Evolutionary conservation across 2,797 vertebrate genomes (phyloP), one percentile per base, ranked within the genome.

Genomic region (Gastrophryne carolinensis): DNA sequence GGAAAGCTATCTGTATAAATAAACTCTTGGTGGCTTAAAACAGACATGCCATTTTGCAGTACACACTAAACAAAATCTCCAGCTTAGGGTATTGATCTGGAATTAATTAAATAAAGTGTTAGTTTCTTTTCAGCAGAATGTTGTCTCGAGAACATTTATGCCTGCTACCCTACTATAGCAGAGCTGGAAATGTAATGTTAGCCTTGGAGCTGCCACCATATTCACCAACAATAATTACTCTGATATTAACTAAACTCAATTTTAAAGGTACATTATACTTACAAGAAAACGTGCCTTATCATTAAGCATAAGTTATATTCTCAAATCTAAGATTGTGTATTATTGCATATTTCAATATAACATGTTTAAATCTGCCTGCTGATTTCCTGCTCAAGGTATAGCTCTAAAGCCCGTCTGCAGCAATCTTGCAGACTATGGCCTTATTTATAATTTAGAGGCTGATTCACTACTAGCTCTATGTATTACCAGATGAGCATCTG

Each of bases 1-100:
- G 37, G 13, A 39, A 69, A 29, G 12, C 34, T 24, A 41, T 58
- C 56, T 19, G 13, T 69, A 30, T 39, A 69, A 57, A 41, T 44
- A n/a, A 63, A 70, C 53, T 57, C 17, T 17, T 56, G 34, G 56
- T 70, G 15, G 5, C 47, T 56, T 69, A 24, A 54, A 56, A 27
- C 23, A 56, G 15, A 29, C 15, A 69, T n/a, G 1, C 13, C 49
- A 70, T 57, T 27, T 30, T 57, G 19, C 17, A 70, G 32, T 41
- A 44, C 29, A 32, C 17, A 27, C 32, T 32, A 17, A 58, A n/a
- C 15, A 37, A 30, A 70, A 56, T 56, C 49, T 34, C 34, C 23
- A 54, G 65, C n/a, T 67, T 11, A 67, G 17, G n/a, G 30, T 64
- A 64, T 64, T 49, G 62, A 63, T 44, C 39, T 49, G 62, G 62